Evolutionary conservation across 2,113 vertebrate genomes (phyloP).

Genomic region (Muntiacus muntjak): DNA sequence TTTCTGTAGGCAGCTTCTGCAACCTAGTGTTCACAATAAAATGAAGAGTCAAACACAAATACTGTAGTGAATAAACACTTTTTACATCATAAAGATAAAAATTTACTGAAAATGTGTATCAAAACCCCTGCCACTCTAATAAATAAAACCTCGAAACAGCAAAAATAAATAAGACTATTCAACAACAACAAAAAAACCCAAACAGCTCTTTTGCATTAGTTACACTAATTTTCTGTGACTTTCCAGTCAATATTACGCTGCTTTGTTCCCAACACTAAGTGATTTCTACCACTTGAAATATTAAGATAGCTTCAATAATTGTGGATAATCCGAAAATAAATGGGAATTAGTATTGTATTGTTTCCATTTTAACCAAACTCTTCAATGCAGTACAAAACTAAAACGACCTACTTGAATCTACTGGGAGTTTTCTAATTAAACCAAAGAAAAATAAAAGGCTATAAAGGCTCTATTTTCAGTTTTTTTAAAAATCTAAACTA

Average conservation of each 20-base stretch:
- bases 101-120: background rate
- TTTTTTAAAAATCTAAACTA: background rate
- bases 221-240: conserved; percentile 29
- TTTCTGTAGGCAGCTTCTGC: background rate
- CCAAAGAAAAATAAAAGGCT: background rate
- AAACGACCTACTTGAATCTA: conserved; percentile 2
- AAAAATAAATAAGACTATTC: conserved; percentile 22
- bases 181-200: background rate
- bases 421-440: conserved; percentile 25
- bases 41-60: background rate
- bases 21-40: background rate
- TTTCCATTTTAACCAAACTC: conserved; percentile 39
- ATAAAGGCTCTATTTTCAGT: background rate
- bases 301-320: conserved; percentile 35
- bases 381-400: background rate
- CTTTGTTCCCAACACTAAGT: conserved; percentile 24
- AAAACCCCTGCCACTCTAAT: background rate
- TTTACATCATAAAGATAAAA: conserved; percentile 34
- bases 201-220: background rate
- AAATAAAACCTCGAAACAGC: background rate
- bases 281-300: conserved; percentile 33
- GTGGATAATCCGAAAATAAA: conserved; percentile 37
- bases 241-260: conserved; percentile 44
- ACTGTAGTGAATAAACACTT: background rate
- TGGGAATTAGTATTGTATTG: background rate